Evolutionary conservation across 2,113 vertebrate species (phyloP), one percentile per base, ranked within the genome.

Genomic region (Mesembrinibis cayennensis): DNA sequence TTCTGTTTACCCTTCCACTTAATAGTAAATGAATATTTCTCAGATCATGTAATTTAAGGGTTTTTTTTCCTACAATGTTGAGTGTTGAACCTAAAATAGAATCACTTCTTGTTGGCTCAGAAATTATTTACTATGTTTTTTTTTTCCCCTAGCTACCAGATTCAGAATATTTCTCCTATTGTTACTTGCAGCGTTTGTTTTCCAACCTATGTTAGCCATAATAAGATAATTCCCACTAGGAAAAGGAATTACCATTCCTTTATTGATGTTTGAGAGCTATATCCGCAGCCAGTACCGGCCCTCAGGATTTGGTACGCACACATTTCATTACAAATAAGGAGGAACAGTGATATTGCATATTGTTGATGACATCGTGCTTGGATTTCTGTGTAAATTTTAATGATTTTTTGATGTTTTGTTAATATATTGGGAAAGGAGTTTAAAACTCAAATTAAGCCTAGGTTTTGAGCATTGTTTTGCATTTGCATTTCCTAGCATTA

Each of bases 221-320:
- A 79, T 87, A 85, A 94, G 87, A 45, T 56, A 90, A 96, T 92
- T 94, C 87, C 92, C 87, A 50, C 26, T 62, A 90, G 96, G 66
- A 78, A 78, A 80, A 94, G 66, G 62, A 93, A 96, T 95, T 96
- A 49, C 58, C 49, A 86, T 94, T 93, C 70, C 92, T 86, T 94
- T 92, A 90, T 95, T 96, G 85, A 90, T 90, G 90, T 90, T 94
- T 90, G 93, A 87, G 61, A 73, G 53, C 71, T 70, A 10, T 69
- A 91, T 56, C 58, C 78, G 80, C 59, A 83, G 61, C 87, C 69
- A 59, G 0, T 34, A 45, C 78, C 65, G 58, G n/a, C 87, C 62
- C 82, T 56, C 66, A 86, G 84, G 95, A 88, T 82, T 80, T 88
- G 62, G 32, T 42, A 26, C 1, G 7, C 30, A 11, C 23, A 27